Evolutionary conservation across 2,113 vertebrate species (phyloP).

Genomic region (Pomatostomus ruficeps): DNA sequence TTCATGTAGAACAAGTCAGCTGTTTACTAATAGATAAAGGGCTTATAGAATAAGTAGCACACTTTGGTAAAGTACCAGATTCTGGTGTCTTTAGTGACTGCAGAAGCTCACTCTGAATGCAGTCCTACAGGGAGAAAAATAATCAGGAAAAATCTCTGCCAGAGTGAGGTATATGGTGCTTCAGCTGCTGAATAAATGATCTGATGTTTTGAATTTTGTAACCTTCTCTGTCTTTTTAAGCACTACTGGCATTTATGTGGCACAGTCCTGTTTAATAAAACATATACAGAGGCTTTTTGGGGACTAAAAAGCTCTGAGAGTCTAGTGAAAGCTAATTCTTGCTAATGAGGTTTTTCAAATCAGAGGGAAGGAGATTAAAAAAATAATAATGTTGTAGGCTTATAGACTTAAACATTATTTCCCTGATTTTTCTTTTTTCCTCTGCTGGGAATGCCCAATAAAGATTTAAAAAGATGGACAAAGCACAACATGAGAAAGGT

Average conservation of each 20-base stretch:
- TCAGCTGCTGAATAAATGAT: background rate
- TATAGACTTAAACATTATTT: background rate
- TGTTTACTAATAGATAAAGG: background rate
- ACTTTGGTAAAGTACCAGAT: background rate
- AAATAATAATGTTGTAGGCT: background rate
- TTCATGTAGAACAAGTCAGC: background rate
- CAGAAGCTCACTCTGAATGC: background rate
- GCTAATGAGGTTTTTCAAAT: slow-evolving; percentile 1
- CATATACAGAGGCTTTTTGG: background rate
- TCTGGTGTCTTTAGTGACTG: background rate
- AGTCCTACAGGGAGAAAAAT: background rate
- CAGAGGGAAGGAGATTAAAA: background rate
- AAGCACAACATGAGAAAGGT: background rate
- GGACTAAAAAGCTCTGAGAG: background rate
- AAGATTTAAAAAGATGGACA: background rate
- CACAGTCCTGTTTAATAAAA: background rate
- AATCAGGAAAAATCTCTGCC: background rate
- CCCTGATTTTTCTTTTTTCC: background rate
- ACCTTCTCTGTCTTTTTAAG: background rate
- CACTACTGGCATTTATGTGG: background rate
- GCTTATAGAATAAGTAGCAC: background rate
- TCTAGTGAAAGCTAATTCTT: background rate
- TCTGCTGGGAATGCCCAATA: background rate
- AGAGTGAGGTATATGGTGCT: background rate
- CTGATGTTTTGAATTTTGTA: background rate